phyloP scores from a whole-genome alignment of 2,797 vertebrate genomes.

The Netta rufina region DNA sequence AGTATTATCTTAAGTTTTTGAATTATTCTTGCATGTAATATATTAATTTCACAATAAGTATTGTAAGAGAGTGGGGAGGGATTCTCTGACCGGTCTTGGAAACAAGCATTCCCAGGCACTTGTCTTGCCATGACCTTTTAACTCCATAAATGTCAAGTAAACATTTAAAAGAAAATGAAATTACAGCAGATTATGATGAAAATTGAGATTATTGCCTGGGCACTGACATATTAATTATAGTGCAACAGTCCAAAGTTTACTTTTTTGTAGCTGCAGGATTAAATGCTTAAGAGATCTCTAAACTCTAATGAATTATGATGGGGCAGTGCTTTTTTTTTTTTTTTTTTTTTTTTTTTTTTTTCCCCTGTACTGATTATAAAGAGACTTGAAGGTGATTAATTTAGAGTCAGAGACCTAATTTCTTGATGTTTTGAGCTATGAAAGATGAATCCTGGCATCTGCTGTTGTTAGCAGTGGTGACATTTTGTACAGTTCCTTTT shows the following conservation, averaged over 20 bases:
- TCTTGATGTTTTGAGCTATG: neutral
- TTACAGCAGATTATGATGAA: neutral
- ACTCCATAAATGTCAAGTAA: neutral
- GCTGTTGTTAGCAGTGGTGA: neutral
- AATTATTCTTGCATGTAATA: neutral
- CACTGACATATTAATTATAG: neutral
- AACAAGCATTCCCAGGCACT: neutral
- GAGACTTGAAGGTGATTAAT: neutral
- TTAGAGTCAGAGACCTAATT: neutral
- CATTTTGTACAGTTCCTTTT: neutral
- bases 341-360: neutral
- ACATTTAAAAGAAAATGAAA: neutral
- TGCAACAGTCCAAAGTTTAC: neutral
- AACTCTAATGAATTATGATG: neutral
- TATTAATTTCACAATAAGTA: neutral
- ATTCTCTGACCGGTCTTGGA: neutral
- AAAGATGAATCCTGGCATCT: conserved; percentile 11
- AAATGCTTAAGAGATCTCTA: neutral
- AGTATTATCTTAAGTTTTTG: neutral
- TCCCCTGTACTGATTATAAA: neutral
- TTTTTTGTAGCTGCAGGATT: neutral
- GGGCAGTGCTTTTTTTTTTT: neutral
- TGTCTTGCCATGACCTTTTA: neutral
- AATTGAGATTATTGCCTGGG: neutral
- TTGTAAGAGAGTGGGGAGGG: neutral